Percentiles rank a stretch among this genome's conserved stretches.
Evolutionary conservation across 2,888 invertebrate genomes (phyloP).

Genomic region (Phaonia tiefii): DNA sequence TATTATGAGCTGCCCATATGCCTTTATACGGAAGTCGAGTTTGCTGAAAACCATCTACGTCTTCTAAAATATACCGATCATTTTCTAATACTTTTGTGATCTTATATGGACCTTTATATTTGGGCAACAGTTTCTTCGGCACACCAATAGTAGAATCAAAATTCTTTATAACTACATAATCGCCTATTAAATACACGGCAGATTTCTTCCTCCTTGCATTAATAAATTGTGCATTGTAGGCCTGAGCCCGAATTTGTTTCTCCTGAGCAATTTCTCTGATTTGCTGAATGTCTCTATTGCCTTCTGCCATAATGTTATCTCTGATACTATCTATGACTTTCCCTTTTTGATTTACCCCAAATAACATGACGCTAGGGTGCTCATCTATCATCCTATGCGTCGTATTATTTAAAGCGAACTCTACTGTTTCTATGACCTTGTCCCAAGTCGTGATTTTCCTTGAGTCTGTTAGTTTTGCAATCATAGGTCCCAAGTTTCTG

Average conservation of each 20-base stretch:
- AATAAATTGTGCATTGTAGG: conserved; percentile 4
- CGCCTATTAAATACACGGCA: conserved; percentile 25
- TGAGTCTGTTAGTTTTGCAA: conserved; percentile 44
- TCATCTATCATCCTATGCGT: conserved; percentile 46
- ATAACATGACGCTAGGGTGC: conserved; percentile 53
- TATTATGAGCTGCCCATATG: conserved; percentile 47
- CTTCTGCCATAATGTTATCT: conserved; percentile 17
- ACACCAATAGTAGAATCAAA: conserved; percentile 30
- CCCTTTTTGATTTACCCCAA: conserved; percentile 47
- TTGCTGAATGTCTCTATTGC: too few relatives aligned
- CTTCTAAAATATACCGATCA: conserved; percentile 45
- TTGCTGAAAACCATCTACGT: conserved; percentile 43
- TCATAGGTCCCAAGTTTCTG: conserved; percentile 44
- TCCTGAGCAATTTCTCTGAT: conserved; percentile 12
- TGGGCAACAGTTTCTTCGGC: conserved; percentile 45
- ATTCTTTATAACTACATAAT: conserved; percentile 48
- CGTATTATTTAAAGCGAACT: conserved; percentile 50
- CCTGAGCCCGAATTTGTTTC: conserved; percentile 10
- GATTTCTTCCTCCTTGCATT: conserved; percentile 1
- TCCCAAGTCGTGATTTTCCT: conserved; percentile 36
- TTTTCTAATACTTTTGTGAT: conserved; percentile 38
- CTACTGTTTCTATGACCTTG: conserved; percentile 40
- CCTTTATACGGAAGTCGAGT: conserved; percentile 39
- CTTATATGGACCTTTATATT: conserved; percentile 43
- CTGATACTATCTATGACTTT: conserved; percentile 21